Evolutionary conservation across 2,113 vertebrate species (phyloP).

Genomic region (Fukomys damarensis): DNA sequence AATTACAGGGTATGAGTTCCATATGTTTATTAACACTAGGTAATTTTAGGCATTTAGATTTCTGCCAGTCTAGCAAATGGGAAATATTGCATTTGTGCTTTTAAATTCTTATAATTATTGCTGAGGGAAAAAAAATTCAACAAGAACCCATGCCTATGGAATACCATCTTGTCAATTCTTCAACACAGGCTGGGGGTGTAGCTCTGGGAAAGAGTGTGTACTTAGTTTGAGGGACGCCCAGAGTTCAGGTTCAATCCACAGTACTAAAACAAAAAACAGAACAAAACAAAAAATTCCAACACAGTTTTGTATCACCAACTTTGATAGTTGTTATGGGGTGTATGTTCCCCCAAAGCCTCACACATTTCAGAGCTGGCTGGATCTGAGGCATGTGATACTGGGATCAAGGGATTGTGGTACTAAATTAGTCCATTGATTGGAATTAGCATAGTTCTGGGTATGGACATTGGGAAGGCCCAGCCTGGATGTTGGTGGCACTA

Average conservation of each 20-base stretch:
- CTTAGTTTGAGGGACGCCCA: not conserved
- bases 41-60: not conserved
- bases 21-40: not conserved
- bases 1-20: not conserved
- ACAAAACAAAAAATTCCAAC: not conserved
- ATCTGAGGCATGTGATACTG: not conserved
- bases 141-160: not conserved
- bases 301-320: not conserved
- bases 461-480: not conserved
- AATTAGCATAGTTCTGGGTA: not conserved
- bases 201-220: not conserved
- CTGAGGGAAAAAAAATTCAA: not conserved
- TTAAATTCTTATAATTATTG: not conserved
- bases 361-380: not conserved
- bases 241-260: not conserved
- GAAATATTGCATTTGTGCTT: not conserved
- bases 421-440: not conserved
- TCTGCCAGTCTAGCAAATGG: not conserved
- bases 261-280: not conserved
- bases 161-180: not conserved
- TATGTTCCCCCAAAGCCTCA: not conserved
- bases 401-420: not conserved
- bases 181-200: not conserved
- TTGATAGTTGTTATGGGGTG: not conserved
- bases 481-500: not conserved